Evolutionary conservation across 2,888 invertebrate genomes (phyloP).

Genomic region (Campaea margaritaria): DNA sequence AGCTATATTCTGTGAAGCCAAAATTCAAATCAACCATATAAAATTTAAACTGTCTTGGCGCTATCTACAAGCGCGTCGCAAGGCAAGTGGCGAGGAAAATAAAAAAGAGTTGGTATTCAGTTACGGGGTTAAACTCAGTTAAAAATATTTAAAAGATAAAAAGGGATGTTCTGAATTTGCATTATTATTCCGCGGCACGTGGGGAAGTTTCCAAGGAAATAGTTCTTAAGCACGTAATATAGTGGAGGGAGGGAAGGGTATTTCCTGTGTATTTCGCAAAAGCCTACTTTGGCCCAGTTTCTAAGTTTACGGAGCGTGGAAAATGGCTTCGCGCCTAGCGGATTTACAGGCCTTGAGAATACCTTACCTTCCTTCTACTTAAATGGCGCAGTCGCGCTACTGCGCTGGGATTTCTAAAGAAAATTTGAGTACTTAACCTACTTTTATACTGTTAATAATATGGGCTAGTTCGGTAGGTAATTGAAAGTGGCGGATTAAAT

Average conservation of each 20-base stretch:
- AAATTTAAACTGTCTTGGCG: neutral
- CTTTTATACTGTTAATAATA: constrained; percentile 1
- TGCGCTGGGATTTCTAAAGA: constrained; percentile 17
- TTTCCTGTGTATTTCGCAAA: constrained; percentile 74
- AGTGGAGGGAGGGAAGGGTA: constrained; percentile 63
- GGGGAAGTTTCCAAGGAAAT: constrained; percentile 64
- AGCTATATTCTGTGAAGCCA: too few species aligned
- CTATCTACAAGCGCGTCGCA: constrained; percentile 17
- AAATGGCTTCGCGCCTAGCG: constrained; percentile 74
- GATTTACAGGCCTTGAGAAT: constrained; percentile 73
- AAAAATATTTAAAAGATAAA: constrained; percentile 50
- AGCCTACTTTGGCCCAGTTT: constrained; percentile 82
- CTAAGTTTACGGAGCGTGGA: constrained; percentile 79
- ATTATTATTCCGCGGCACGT: constrained; percentile 69
- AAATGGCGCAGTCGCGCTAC: constrained; percentile 29
- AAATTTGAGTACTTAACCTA: neutral
- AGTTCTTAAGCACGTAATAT: constrained; percentile 78
- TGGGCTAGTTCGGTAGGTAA: neutral
- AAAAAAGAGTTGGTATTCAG: constrained; percentile 27
- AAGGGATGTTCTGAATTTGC: constrained; percentile 56
- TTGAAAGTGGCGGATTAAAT: neutral
- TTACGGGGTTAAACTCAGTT: constrained; percentile 35
- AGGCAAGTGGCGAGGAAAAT: constrained; percentile 18
- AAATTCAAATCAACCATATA: constrained; percentile 1
- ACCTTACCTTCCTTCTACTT: constrained; percentile 46